phyloP scores from a whole-genome alignment of 2,113 vertebrate species.

The Oncorhynchus keta region DNA sequence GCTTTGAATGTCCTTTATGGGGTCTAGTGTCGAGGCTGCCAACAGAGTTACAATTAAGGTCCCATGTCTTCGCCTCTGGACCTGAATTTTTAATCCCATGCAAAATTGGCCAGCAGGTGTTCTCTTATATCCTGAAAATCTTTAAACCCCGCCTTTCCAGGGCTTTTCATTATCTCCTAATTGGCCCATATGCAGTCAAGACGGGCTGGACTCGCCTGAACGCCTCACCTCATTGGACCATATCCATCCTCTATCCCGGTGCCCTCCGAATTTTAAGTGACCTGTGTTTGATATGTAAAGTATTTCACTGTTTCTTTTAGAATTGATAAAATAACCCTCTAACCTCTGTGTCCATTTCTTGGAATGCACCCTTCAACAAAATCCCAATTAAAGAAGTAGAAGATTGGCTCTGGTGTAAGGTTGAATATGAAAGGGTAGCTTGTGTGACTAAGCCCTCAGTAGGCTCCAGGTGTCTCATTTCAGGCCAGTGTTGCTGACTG shows the following conservation, averaged over 20 bases:
- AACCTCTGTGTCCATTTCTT: too few species aligned
- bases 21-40: constrained; percentile 3
- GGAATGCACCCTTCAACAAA: too few species aligned
- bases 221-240: constrained; percentile 51
- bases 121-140: constrained; percentile 49
- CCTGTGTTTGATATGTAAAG: too few species aligned
- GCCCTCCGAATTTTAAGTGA: too few species aligned
- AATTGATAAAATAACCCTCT: too few species aligned
- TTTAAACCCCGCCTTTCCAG: constrained; percentile 47
- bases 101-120: constrained; percentile 66
- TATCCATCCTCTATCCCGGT: constrained; percentile 26
- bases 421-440: too few species aligned
- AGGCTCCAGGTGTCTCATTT: too few species aligned
- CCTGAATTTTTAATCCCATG: constrained; percentile 44
- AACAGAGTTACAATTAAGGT: not conserved
- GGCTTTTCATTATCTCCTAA: constrained; percentile 72
- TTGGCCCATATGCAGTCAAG: constrained; percentile 71
- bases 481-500: too few species aligned
- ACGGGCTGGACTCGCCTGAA: constrained; percentile 58
- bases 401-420: too few species aligned
- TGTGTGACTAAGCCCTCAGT: too few species aligned
- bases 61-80: not conserved
- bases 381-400: too few species aligned
- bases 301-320: too few species aligned
- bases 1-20: constrained; percentile 8